Evolutionary conservation across 2,797 vertebrate species (phyloP).

Genomic region (Acipenser transmontanus): DNA sequence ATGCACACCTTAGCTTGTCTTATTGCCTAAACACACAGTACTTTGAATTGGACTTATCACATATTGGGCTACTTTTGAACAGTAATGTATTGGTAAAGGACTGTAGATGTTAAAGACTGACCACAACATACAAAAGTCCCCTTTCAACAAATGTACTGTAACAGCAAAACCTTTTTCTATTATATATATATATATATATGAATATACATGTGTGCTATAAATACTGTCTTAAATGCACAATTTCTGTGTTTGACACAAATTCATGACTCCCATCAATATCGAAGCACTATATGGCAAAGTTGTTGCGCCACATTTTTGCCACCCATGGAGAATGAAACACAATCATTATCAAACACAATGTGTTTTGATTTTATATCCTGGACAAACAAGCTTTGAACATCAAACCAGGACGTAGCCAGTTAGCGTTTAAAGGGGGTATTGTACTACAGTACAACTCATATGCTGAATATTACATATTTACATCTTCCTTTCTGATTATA

Average conservation of each 20-base stretch:
- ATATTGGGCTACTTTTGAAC: too few species aligned
- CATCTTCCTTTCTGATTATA: neutral
- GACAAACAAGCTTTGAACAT: conserved; percentile 12
- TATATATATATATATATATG: too few species aligned
- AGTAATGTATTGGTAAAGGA: too few species aligned
- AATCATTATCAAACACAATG: conserved; percentile 15
- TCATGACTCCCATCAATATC: neutral
- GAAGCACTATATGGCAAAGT: conserved; percentile 5
- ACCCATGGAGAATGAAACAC: conserved; percentile 9
- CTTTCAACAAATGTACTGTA: too few species aligned
- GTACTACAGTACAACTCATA: too few species aligned
- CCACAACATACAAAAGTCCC: too few species aligned
- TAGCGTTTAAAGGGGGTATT: too few species aligned
- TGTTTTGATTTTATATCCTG: conserved; percentile 7
- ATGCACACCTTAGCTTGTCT: too few species aligned
- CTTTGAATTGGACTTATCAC: too few species aligned
- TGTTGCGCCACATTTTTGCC: neutral
- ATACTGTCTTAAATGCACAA: neutral
- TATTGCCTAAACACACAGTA: too few species aligned
- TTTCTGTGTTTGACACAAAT: neutral
- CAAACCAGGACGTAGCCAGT: neutral
- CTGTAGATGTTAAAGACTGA: too few species aligned
- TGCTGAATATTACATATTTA: neutral
- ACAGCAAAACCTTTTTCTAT: too few species aligned
- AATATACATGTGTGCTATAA: neutral